Evolutionary conservation across 2,888 invertebrate species (phyloP), one percentile per base, ranked within the genome.

Genomic region (Hypomecis punctinalis): DNA sequence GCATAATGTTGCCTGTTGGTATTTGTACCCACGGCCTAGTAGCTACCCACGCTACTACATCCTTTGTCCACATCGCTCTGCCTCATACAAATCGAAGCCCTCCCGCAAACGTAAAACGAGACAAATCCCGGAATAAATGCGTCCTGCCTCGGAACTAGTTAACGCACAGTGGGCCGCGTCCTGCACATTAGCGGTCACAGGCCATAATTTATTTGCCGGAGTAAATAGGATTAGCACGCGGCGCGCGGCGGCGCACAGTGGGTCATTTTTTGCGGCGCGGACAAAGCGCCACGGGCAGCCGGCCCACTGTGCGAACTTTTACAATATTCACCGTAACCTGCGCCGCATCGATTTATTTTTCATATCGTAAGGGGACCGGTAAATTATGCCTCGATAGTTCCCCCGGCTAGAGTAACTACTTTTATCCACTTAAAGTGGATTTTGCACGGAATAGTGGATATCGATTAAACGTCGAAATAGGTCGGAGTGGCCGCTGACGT

Each of bases 141-240:
- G 74, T 69, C 68, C 72, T 68, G 68, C 73, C 66, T 62, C 68
- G 76, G 69, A 75, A 74, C 79, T 69, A 77, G 79, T 79, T 81
- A 80, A 73, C 71, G 78, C 81, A 75, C 83, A 79, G 80, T 78
- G 80, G 80, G 78, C 78, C 72, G 75, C 76, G 80, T 74, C 80
- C 79, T 78, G 76, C 75, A 77, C 81, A 85, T 86, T 83, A 86
- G 85, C 79, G 83, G 84, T 79, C 79, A 76, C 74, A 61, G 71
- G 77, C 78, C 77, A 84, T 90, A 88, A 91, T 91, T 90, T 91
- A 92, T 91, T 86, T 90, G 82, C 77, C 74, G 68, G 76, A 79
- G 86, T 84, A 91, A 91, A 91, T 91, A 87, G 89, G 90, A 90
- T 91, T 90, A 91, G 82, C 89, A 77, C 83, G 23, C 89, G 87